phyloP scores from a whole-genome alignment of 1,140 invertebrate genomes.

The Hyphantria cunea region DNA sequence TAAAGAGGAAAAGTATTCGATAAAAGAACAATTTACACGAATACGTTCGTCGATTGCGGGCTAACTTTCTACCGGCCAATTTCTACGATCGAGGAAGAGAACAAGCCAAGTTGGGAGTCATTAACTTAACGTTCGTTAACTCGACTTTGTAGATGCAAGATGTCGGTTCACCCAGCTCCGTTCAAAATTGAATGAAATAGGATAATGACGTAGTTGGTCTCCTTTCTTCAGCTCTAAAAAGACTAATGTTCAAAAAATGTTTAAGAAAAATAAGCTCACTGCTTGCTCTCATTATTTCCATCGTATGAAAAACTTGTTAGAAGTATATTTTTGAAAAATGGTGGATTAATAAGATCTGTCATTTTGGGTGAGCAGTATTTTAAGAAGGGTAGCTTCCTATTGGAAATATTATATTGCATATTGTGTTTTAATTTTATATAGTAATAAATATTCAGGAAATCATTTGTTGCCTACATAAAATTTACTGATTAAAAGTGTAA shows the following conservation, averaged over 20 bases:
- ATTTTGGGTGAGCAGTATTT: background rate
- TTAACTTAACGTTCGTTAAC: conserved; percentile 38
- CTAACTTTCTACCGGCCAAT: conserved; percentile 39
- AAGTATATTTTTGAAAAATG: conserved; percentile 1
- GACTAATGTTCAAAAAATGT: conserved; percentile 26
- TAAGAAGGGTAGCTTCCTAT: background rate
- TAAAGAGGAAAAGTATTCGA: conserved; percentile 20
- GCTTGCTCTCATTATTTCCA: conserved; percentile 11
- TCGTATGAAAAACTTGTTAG: conserved; percentile 4
- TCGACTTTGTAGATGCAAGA: conserved; percentile 28
- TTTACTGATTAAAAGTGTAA: too few species aligned
- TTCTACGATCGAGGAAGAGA: conserved; percentile 26
- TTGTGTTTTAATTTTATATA: too few species aligned
- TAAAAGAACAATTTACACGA: conserved; percentile 31
- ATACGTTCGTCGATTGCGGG: conserved; percentile 34
- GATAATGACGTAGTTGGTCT: conserved; percentile 28
- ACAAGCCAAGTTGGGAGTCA: conserved; percentile 36
- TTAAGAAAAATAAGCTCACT: conserved; percentile 8
- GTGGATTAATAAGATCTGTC: background rate
- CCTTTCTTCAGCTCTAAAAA: background rate
- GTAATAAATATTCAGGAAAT: too few species aligned
- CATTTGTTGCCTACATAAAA: too few species aligned
- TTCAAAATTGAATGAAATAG: conserved; percentile 36
- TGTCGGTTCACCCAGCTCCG: conserved; percentile 28
- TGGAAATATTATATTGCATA: too few species aligned